Conservation (phyloP, 2,888 invertebrate genomes). For the Ctenicera cuprea region DNA sequence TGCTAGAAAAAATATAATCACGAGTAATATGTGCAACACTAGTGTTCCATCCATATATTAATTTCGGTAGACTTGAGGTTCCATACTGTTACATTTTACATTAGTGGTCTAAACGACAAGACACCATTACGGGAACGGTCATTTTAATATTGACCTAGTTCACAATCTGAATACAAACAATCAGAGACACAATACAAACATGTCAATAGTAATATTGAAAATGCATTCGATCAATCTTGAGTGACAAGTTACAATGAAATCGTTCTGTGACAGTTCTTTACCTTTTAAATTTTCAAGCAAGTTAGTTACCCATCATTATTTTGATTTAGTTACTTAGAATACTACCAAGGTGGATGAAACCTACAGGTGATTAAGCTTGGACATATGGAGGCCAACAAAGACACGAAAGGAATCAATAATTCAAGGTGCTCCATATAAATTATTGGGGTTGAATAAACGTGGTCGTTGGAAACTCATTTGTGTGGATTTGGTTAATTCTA, state of each 20-base stretch:
- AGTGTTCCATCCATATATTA: constrained; percentile 47
- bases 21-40: constrained; percentile 38
- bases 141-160: constrained; percentile 37
- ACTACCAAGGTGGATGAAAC: not conserved
- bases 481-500: not conserved
- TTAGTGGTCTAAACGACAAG: not conserved
- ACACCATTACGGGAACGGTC: not conserved
- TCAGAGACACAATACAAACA: constrained; percentile 37
- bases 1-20: constrained; percentile 38
- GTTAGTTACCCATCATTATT: not conserved
- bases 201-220: constrained; percentile 18
- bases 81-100: constrained; percentile 22
- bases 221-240: constrained; percentile 10
- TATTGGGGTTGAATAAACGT: not conserved
- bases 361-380: not conserved
- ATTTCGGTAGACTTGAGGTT: not conserved
- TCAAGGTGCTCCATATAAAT: not conserved
- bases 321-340: not conserved
- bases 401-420: constrained; percentile 1
- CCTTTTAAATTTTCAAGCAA: not conserved
- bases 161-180: constrained; percentile 29
- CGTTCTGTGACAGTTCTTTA: not conserved
- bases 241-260: not conserved
- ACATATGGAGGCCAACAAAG: constrained; percentile 5
- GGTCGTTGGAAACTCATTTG: not conserved